Evolutionary conservation across 1,140 invertebrate genomes (phyloP).

Genomic region (Calliopsis andreniformis): DNA sequence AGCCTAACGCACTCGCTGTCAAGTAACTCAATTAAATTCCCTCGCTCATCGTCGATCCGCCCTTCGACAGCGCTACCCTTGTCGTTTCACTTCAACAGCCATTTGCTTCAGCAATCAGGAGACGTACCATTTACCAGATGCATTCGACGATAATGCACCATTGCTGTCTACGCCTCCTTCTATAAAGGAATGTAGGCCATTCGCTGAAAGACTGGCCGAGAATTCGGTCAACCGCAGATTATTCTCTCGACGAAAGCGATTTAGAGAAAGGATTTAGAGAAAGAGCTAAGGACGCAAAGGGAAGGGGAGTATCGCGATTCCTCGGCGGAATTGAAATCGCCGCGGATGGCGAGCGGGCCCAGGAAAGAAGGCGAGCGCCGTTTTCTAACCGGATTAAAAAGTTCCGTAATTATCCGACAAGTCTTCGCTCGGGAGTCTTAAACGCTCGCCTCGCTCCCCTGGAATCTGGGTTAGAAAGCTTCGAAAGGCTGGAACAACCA

Average conservation of each 20-base stretch:
- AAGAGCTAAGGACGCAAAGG: not conserved
- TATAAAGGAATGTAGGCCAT: too few species aligned
- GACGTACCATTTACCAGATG: not conserved
- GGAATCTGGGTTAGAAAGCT: slow-evolving; percentile 28
- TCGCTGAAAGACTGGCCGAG: too few species aligned
- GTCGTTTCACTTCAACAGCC: too few species aligned
- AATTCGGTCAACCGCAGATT: too few species aligned
- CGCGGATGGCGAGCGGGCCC: not conserved
- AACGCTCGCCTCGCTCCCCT: not conserved
- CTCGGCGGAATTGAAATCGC: not conserved
- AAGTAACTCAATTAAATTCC: slow-evolving; percentile 56
- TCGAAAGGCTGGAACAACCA: not conserved
- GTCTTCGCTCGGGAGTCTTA: not conserved
- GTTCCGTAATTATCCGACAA: slow-evolving; percentile 12
- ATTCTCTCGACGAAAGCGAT: not conserved
- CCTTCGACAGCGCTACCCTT: too few species aligned
- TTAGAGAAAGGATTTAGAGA: not conserved
- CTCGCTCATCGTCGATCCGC: slow-evolving; percentile 22
- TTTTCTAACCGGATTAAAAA: slow-evolving; percentile 11
- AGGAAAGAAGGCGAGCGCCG: not conserved
- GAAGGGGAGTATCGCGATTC: not conserved
- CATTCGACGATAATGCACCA: not conserved
- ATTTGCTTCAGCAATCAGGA: not conserved
- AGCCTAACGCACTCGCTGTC: slow-evolving; percentile 12
- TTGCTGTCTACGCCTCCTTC: not conserved